Conservation (phyloP, 2,888 invertebrate genomes). For the Philereme vetulata region DNA sequence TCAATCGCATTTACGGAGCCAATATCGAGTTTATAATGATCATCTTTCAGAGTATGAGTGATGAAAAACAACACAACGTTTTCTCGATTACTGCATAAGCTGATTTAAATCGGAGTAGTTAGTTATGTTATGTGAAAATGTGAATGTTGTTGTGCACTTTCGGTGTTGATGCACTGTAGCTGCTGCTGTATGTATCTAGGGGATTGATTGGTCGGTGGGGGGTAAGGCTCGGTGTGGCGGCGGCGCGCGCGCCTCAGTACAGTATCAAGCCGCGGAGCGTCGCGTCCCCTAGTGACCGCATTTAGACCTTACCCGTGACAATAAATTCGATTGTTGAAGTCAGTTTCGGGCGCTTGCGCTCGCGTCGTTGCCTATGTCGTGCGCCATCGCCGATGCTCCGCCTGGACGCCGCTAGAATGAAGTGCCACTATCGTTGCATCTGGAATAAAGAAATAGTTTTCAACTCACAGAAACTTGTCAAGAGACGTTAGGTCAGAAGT, state of each 20-base stretch:
- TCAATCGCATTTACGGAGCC: no score
- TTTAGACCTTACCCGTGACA: constrained; percentile 67
- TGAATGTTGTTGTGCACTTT: constrained; percentile 43
- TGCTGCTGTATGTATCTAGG: constrained; percentile 31
- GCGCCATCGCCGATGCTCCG: constrained; percentile 72
- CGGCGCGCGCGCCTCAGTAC: constrained; percentile 62
- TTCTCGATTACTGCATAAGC: constrained; percentile 3
- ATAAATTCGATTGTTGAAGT: constrained; percentile 74
- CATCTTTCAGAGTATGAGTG: no score
- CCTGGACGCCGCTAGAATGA: constrained; percentile 82
- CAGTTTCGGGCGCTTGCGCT: constrained; percentile 75
- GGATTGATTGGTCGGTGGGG: constrained; percentile 39
- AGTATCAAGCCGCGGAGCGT: constrained; percentile 62
- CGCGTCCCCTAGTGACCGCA: constrained; percentile 68
- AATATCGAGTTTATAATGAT: no score
- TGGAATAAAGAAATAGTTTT: constrained; percentile 97
- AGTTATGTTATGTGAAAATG: constrained; percentile 40
- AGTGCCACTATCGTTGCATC: constrained; percentile 93
- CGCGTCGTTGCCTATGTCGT: constrained; percentile 77
- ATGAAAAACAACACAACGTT: not conserved
- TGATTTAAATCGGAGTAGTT: constrained; percentile 18
- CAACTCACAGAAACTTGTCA: constrained; percentile 96
- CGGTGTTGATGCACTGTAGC: constrained; percentile 32
- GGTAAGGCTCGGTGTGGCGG: constrained; percentile 44
- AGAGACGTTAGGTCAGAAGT: constrained; percentile 90